A percentile compares a stretch with the other conserved stretches of the same genome.
Evolutionary conservation across 2,888 invertebrate genomes (phyloP).

Genomic region (Monopis laevigella): DNA sequence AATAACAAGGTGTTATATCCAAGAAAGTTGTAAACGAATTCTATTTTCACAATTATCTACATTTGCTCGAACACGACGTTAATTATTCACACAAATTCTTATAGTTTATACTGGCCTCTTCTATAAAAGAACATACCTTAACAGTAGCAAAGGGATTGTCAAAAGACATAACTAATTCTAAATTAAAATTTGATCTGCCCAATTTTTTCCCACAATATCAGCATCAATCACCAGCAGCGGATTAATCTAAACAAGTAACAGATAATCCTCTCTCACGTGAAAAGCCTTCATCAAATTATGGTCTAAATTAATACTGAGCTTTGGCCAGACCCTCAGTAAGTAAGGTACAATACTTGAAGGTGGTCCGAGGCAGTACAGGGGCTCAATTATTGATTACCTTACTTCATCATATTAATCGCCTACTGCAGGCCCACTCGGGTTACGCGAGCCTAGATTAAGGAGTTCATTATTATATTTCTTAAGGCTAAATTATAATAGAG

Average conservation of each 20-base stretch:
- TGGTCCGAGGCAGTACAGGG: conserved; percentile 33
- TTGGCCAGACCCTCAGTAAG: not conserved
- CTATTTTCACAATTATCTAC: no score
- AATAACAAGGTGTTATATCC: no score
- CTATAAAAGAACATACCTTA: no score
- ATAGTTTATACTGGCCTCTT: no score
- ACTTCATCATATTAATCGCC: conserved; percentile 59
- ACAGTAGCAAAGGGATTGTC: no score
- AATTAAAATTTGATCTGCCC: no score
- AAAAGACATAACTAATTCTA: no score
- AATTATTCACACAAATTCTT: no score
- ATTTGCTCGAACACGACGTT: no score
- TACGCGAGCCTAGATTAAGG: conserved; percentile 55
- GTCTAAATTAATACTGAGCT: conserved; percentile 30
- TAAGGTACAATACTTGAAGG: conserved; percentile 21
- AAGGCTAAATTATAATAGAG: conserved; percentile 65
- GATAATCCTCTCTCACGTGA: conserved; percentile 55
- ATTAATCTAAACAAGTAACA: conserved; percentile 50
- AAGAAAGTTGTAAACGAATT: no score
- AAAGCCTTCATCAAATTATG: conserved; percentile 42
- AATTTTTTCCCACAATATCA: conserved; percentile 47
- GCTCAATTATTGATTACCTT: conserved; percentile 36
- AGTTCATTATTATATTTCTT: conserved; percentile 58
- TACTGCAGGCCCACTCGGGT: conserved; percentile 50
- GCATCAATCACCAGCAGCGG: conserved; percentile 29